phyloP scores from a whole-genome alignment of 2,888 invertebrate genomes.

The Aspidiotus destructor region DNA sequence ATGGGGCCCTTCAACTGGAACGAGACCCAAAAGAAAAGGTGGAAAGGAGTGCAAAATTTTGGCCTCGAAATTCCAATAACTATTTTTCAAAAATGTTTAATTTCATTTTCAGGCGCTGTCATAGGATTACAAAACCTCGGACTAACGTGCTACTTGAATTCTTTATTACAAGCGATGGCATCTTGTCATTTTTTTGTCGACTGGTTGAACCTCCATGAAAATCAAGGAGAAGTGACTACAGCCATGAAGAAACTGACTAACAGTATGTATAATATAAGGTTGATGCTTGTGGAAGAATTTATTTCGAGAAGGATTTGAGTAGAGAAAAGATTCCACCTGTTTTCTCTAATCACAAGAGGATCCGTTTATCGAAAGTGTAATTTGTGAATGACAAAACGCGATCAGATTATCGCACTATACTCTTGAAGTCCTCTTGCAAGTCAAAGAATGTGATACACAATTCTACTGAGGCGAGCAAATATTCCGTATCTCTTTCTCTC shows the following conservation, averaged over 20 bases:
- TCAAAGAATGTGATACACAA: too few species aligned
- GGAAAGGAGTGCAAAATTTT: neutral
- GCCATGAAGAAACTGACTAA: constrained; percentile 65
- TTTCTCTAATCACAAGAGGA: neutral
- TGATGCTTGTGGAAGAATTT: neutral
- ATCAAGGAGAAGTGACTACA: constrained; percentile 61
- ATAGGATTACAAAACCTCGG: constrained; percentile 84
- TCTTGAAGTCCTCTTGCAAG: too few species aligned
- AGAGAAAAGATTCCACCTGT: neutral
- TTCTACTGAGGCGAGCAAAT: too few species aligned
- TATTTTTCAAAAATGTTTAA: constrained; percentile 3
- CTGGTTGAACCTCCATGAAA: constrained; percentile 61
- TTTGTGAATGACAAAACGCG: neutral
- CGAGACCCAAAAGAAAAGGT: constrained; percentile 22
- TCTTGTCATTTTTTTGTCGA: constrained; percentile 73
- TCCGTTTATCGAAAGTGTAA: too few species aligned
- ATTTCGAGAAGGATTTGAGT: neutral
- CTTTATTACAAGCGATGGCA: constrained; percentile 78
- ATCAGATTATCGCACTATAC: too few species aligned
- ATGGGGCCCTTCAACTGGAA: constrained; percentile 29
- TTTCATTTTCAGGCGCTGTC: constrained; percentile 51
- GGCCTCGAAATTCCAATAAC: neutral
- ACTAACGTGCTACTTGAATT: constrained; percentile 86
- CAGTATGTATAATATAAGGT: constrained; percentile 45
- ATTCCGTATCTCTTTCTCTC: too few species aligned